phyloP scores from a whole-genome alignment of 1,140 invertebrate species.

The Apis florea region DNA sequence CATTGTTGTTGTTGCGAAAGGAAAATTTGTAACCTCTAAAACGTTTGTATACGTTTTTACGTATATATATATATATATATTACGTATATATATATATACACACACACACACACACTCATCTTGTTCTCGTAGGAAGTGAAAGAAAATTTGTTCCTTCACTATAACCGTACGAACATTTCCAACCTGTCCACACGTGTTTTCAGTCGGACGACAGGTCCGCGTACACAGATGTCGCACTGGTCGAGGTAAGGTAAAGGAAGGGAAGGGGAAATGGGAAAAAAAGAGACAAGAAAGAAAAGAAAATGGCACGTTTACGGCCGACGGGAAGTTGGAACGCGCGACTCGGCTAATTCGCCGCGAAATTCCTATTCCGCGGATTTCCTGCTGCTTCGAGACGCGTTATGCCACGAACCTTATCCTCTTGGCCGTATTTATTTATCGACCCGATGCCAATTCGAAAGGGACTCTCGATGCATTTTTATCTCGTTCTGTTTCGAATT shows the following conservation, averaged over 20 bases:
- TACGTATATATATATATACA: constrained; percentile 41
- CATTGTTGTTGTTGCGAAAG: not conserved
- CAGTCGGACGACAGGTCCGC: no score
- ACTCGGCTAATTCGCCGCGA: constrained; percentile 18
- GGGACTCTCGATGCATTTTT: no score
- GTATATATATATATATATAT: constrained; percentile 33
- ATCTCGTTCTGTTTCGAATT: no score
- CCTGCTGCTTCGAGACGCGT: not conserved
- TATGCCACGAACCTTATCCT: not conserved
- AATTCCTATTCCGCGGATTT: not conserved
- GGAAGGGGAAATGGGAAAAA: no score
- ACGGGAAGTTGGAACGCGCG: not conserved
- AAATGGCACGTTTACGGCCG: constrained; percentile 10
- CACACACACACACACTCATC: no score
- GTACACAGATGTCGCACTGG: constrained; percentile 16
- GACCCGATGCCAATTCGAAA: not conserved
- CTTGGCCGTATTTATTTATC: not conserved
- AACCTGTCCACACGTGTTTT: no score
- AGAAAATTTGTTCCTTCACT: no score
- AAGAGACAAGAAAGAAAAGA: no score
- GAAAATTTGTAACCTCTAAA: not conserved
- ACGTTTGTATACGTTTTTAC: not conserved
- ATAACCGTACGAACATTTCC: no score
- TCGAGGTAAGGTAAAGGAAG: constrained; percentile 18
- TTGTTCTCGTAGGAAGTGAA: no score